Percentiles rank a stretch among this genome's conserved stretches.
Evolutionary conservation across 2,113 vertebrate genomes (phyloP).

Genomic region (Archocentrus centrarchus): DNA sequence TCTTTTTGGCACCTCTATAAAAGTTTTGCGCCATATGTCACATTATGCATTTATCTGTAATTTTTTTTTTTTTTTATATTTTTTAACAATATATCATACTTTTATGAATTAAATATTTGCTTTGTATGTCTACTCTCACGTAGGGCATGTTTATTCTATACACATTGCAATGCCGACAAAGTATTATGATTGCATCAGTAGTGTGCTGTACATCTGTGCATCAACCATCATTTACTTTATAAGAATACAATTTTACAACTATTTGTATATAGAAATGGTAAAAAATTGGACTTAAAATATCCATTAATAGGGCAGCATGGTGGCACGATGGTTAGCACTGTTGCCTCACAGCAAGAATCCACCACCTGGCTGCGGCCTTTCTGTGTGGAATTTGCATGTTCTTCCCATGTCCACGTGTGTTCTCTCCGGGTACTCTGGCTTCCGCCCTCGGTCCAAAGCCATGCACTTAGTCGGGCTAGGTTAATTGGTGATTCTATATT

Average conservation of each 20-base stretch:
- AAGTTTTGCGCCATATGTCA: slow-evolving; percentile 1
- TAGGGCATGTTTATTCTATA: neutral
- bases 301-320: too few species aligned
- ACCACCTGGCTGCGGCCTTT: too few species aligned
- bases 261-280: too few species aligned
- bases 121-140: neutral
- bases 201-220: neutral
- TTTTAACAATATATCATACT: neutral
- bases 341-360: too few species aligned
- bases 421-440: too few species aligned
- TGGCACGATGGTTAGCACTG: too few species aligned
- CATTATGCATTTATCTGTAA: neutral
- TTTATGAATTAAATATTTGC: neutral
- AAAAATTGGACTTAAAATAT: too few species aligned
- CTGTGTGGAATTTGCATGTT: too few species aligned
- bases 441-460: too few species aligned
- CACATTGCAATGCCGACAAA: neutral
- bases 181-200: neutral
- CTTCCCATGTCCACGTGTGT: too few species aligned
- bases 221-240: neutral
- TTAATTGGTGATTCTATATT: too few species aligned
- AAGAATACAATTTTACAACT: neutral
- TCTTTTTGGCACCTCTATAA: slow-evolving; percentile 5
- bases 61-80: neutral
- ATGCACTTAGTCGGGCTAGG: too few species aligned